phyloP scores from a whole-genome alignment of 2,888 invertebrate species.

The Drosophila nr. perissopoda region DNA sequence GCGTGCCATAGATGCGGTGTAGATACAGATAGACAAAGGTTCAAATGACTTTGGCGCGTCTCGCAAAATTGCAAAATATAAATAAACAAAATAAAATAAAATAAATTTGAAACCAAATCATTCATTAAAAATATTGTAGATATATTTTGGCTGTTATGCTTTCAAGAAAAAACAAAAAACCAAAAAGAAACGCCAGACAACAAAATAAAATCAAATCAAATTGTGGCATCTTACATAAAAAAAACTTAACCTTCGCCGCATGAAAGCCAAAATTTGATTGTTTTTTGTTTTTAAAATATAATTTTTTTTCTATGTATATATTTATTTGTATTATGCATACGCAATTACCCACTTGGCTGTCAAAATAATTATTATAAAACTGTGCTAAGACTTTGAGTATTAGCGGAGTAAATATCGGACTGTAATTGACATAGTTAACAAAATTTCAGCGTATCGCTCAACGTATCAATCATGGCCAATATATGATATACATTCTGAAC shows the following conservation, averaged over 20 bases:
- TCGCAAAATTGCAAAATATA: conserved; percentile 55
- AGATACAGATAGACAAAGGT: conserved; percentile 70
- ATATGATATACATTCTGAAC: conserved; percentile 42
- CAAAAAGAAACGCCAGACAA: conserved; percentile 33
- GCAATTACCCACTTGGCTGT: conserved; percentile 66
- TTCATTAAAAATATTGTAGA: conserved; percentile 61
- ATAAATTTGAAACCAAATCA: conserved; percentile 66
- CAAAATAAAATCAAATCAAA: conserved; percentile 70
- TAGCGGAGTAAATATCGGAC: conserved; percentile 1
- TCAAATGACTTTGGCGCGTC: conserved; percentile 69
- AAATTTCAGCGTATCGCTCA: not conserved
- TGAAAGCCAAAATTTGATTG: conserved; percentile 45
- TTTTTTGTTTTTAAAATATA: conserved; percentile 25
- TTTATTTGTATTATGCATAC: conserved; percentile 26
- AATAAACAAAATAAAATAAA: conserved; percentile 33
- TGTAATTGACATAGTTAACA: conserved; percentile 22
- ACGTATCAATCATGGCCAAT: not conserved
- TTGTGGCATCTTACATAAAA: conserved; percentile 77
- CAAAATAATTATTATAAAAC: conserved; percentile 24
- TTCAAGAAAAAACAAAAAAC: conserved; percentile 40
- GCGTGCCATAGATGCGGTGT: conserved; percentile 71
- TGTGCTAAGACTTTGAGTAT: conserved; percentile 15
- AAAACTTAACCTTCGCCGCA: conserved; percentile 68
- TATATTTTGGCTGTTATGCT: conserved; percentile 27
- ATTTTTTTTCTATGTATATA: conserved; percentile 7